Evolutionary conservation across 2,797 vertebrate genomes (phyloP).

Genomic region (Podargus strigoides): DNA sequence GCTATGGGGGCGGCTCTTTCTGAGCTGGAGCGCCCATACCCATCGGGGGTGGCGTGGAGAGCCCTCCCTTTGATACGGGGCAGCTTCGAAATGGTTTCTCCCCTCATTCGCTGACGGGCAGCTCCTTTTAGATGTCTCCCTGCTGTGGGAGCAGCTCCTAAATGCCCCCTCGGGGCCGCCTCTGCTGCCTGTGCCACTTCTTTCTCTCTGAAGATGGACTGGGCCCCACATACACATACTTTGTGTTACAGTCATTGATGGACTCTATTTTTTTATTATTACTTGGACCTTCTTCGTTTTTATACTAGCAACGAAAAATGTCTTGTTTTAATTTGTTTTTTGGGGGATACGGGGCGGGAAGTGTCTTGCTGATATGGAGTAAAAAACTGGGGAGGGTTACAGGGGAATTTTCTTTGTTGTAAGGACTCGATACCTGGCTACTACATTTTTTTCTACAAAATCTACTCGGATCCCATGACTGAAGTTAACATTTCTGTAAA

Average conservation of each 20-base stretch:
- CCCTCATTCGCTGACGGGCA: slow-evolving; percentile 52
- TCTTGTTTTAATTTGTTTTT: slow-evolving; percentile 75
- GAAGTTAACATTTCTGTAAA: slow-evolving; percentile 74
- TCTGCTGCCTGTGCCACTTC: slow-evolving; percentile 71
- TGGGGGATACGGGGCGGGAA: slow-evolving; percentile 48
- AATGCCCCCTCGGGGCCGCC: slow-evolving; percentile 46
- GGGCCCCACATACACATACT: slow-evolving; percentile 76
- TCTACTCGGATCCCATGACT: slow-evolving; percentile 76
- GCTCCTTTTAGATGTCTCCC: slow-evolving; percentile 63
- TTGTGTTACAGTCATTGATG: slow-evolving; percentile 84
- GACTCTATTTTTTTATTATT: slow-evolving; percentile 85
- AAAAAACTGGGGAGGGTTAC: slow-evolving; percentile 68
- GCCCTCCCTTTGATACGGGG: slow-evolving; percentile 46
- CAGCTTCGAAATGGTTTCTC: slow-evolving; percentile 50
- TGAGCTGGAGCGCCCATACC: slow-evolving; percentile 32
- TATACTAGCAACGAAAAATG: slow-evolving; percentile 78
- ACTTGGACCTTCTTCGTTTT: slow-evolving; percentile 83
- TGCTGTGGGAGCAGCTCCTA: slow-evolving; percentile 60
- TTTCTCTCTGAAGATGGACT: slow-evolving; percentile 73
- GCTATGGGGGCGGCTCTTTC: slow-evolving; percentile 81
- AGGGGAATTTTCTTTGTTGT: slow-evolving; percentile 76
- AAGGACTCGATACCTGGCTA: slow-evolving; percentile 78
- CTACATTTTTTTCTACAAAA: slow-evolving; percentile 78
- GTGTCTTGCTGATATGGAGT: slow-evolving; percentile 75
- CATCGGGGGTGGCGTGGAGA: slow-evolving; percentile 41